phyloP scores from a whole-genome alignment of 2,888 invertebrate genomes.

The Conchocele bisecta region DNA sequence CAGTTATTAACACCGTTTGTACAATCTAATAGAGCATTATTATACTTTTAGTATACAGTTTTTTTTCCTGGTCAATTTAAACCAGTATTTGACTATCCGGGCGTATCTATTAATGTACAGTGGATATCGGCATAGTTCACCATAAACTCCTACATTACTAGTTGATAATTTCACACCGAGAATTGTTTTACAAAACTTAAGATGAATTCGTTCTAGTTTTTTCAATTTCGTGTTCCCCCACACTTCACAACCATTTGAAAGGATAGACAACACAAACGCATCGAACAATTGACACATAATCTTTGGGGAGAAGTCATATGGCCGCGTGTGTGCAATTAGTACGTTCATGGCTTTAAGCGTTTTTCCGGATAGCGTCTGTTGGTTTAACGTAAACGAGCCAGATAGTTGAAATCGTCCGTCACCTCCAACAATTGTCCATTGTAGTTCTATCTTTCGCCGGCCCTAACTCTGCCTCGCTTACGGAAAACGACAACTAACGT shows the following conservation, averaged over 20 bases:
- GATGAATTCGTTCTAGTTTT: constrained; percentile 23
- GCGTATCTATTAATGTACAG: constrained; percentile 13
- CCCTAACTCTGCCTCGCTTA: neutral
- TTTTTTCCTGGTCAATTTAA: neutral
- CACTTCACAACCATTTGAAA: constrained; percentile 22
- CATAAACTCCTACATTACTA: constrained; percentile 3
- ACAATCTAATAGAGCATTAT: no score
- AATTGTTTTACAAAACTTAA: constrained; percentile 20
- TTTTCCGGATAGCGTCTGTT: constrained; percentile 9
- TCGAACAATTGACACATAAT: constrained; percentile 30
- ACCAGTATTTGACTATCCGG: constrained; percentile 22
- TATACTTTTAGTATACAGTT: no score
- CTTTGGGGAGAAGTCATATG: neutral
- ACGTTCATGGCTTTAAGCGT: constrained; percentile 15
- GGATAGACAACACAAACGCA: constrained; percentile 24
- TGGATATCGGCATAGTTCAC: constrained; percentile 17
- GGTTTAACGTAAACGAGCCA: constrained; percentile 3
- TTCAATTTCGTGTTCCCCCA: constrained; percentile 13
- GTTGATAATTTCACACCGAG: constrained; percentile 13
- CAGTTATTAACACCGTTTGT: no score
- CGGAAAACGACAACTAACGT: constrained; percentile 24
- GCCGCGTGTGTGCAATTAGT: constrained; percentile 2
- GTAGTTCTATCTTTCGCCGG: constrained; percentile 17
- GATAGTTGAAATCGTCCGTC: constrained; percentile 21
- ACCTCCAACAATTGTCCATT: neutral